Evolutionary conservation across 2,888 invertebrate species (phyloP).

Genomic region (Cinara cedri): DNA sequence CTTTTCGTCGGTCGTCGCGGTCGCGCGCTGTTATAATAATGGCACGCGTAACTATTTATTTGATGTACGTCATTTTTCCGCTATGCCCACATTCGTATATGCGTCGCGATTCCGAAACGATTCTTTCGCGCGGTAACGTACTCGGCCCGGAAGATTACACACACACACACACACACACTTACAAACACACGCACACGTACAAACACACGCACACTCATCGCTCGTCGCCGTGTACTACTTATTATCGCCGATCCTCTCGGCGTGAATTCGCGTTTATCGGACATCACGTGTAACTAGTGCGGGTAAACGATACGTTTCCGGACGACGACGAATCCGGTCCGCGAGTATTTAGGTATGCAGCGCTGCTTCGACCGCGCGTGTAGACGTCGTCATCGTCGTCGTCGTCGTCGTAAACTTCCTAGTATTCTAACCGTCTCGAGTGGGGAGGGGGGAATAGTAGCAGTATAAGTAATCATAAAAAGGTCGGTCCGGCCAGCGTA

Average conservation of each 20-base stretch:
- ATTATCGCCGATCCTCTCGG: background rate
- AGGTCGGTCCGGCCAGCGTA: background rate
- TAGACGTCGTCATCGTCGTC: too few species aligned
- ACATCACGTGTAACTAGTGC: background rate
- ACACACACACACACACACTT: too few species aligned
- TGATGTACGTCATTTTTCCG: background rate
- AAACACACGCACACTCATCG: too few species aligned
- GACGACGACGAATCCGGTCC: slow-evolving; percentile 15
- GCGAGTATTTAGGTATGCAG: background rate
- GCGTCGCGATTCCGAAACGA: background rate
- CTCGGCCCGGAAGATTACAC: background rate
- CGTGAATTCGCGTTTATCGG: background rate
- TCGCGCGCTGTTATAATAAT: background rate
- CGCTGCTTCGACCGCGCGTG: background rate
- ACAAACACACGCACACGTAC: too few species aligned
- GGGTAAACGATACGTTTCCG: background rate
- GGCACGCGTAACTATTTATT: too few species aligned
- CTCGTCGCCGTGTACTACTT: slow-evolving; percentile 30
- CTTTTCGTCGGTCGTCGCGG: background rate
- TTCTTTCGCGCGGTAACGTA: background rate
- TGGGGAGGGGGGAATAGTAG: too few species aligned
- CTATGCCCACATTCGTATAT: background rate
- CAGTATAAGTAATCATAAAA: background rate
- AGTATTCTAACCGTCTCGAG: background rate
- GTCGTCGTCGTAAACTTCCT: background rate